These are phyloP conservation scores for Leptinotarsa juncta DNA, from an alignment of 2,888 invertebrate species.

Conservation along the genomic window DNA sequence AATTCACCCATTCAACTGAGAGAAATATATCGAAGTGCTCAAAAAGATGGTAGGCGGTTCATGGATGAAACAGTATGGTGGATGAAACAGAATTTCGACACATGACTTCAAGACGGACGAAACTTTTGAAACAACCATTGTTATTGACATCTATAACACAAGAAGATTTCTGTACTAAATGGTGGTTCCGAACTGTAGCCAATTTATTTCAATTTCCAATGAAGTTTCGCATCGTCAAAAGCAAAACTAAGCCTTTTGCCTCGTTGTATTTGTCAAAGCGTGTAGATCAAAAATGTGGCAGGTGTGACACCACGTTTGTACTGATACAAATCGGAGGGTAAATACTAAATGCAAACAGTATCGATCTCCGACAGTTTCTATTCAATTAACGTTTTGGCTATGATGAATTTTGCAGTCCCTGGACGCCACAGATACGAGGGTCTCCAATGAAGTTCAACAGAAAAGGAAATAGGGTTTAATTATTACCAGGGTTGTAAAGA, in stretches of 20 bases:
- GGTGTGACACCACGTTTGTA: slow-evolving; percentile 31
- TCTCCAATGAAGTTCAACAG: neutral
- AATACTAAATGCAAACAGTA: slow-evolving; percentile 35
- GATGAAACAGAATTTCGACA: too few species aligned
- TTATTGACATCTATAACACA: too few species aligned
- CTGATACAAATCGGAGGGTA: slow-evolving; percentile 34
- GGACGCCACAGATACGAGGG: neutral
- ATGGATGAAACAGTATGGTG: too few species aligned
- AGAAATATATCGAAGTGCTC: too few species aligned
- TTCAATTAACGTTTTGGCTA: slow-evolving; percentile 35
- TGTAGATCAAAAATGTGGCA: slow-evolving; percentile 31
- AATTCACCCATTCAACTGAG: too few species aligned
- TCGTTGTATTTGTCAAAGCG: neutral
- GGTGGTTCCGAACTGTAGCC: neutral
- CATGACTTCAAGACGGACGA: too few species aligned
- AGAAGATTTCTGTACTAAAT: too few species aligned
- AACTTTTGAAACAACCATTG: too few species aligned
- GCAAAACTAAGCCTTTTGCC: slow-evolving; percentile 5
- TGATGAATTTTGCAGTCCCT: slow-evolving; percentile 16
- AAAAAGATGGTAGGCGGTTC: too few species aligned
- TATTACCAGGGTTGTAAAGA: too few species aligned
- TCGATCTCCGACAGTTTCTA: slow-evolving; percentile 34
- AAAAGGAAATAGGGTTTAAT: too few species aligned
- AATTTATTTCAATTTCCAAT: neutral
- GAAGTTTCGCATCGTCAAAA: neutral